Evolutionary conservation across 2,797 vertebrate species (phyloP), one percentile per base, ranked within the genome.

Genomic region (Sorex maritimensis): DNA sequence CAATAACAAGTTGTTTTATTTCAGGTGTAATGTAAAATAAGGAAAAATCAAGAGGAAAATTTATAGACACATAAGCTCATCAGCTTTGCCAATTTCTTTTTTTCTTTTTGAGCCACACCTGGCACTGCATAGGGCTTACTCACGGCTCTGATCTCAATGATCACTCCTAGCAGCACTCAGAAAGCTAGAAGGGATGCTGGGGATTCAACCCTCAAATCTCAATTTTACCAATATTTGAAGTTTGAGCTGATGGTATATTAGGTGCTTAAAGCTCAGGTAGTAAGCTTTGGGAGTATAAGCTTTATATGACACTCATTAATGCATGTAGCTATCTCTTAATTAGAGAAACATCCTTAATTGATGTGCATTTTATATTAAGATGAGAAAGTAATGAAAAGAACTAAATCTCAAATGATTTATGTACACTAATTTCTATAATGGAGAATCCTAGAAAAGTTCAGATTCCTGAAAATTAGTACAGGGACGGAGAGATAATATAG

Each of bases 361-460:
- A 52, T 14, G 13, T 14, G 11, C 49, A 52, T 52, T 52, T 52
- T 52, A n/a, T 28, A 30, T 41, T 68, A 82, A 9, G 24, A 67
- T 58, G 49, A 92, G 26, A 90, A 21, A 90, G 68, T 49, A 24
- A 78, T 82, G 10, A 83, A 95, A 86, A 61, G 44, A 91, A 88
- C 23, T 28, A 88, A 84, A 55, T 4, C 0, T 49, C 13, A 77
- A 81, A 49, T 75, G 21, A 85, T 85, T 67, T 81, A 81, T 24
- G 41, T 19, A 46, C 0, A 72, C 41, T 72, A 11, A 6, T 26
- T 86, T 11, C 10, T 81, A 86, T 78, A 52, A 67, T 15, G 26
- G 11, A 81, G n/a, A 78, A 11, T 77, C 77, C 77, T 63, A 34
- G 67, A 49, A 81, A 88, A 81, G 49, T 52, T 52, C 11, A 9